These are phyloP conservation scores for Polyploca ridens DNA, from an alignment of 2,888 invertebrate species.

Conservation along the genomic window DNA sequence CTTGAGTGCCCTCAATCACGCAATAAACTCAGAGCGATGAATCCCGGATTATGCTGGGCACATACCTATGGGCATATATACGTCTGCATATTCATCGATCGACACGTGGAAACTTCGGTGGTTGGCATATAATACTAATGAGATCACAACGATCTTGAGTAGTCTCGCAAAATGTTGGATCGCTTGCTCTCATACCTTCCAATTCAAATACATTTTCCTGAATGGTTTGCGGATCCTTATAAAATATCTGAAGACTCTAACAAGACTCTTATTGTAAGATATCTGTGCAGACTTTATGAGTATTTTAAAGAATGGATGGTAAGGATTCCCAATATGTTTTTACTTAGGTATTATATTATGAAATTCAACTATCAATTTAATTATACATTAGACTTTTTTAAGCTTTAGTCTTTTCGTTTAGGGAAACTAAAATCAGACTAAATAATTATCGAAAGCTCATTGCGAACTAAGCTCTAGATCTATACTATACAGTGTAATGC, in stretches of 20 bases:
- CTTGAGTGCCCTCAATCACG: conserved; percentile 14
- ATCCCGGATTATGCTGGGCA: not conserved
- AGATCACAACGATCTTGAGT: not conserved
- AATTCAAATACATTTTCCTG: not conserved
- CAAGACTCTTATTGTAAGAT: not conserved
- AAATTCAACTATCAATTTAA: too few species aligned
- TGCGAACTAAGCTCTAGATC: too few species aligned
- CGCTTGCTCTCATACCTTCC: not conserved
- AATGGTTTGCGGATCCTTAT: not conserved
- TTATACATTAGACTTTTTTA: too few species aligned
- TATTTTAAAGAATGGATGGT: not conserved
- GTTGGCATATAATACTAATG: conserved; percentile 9
- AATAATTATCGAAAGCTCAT: too few species aligned
- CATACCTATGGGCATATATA: not conserved
- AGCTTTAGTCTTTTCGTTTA: too few species aligned
- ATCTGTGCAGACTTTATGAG: not conserved
- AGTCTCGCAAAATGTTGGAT: not conserved
- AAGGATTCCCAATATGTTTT: too few species aligned
- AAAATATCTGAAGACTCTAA: not conserved
- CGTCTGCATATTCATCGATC: not conserved
- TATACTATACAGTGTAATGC: too few species aligned
- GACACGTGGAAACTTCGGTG: conserved; percentile 1
- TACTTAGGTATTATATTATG: too few species aligned
- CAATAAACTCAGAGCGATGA: conserved; percentile 2
- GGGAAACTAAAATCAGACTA: too few species aligned